Conservation (phyloP, 2,888 invertebrate species). For the Bombyx huttoni region DNA sequence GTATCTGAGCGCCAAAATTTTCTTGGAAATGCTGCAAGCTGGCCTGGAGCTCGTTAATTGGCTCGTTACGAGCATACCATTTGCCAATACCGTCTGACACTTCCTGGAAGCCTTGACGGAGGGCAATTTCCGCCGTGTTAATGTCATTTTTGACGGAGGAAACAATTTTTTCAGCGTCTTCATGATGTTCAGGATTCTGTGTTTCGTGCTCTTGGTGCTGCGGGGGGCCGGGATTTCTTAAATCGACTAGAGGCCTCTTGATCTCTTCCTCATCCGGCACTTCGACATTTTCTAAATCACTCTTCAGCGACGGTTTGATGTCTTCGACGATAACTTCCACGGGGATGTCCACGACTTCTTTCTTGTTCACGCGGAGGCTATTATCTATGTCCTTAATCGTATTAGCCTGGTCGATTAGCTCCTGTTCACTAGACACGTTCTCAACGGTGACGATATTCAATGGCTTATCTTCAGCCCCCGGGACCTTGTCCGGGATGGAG, state of each 20-base stretch:
- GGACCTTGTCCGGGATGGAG: conserved; percentile 23
- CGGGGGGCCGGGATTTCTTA: conserved; percentile 48
- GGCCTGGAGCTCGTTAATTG: conserved; percentile 28
- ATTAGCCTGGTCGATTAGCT: conserved; percentile 27
- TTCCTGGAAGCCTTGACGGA: conserved; percentile 30
- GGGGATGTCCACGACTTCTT: conserved; percentile 31
- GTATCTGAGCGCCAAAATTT: conserved; percentile 34
- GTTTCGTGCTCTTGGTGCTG: conserved; percentile 58
- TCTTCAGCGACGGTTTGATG: conserved; percentile 19
- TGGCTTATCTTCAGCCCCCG: conserved; percentile 21
- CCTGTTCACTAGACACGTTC: conserved; percentile 26
- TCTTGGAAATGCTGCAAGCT: conserved; percentile 35
- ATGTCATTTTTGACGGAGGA: conserved; percentile 33
- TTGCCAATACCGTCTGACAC: conserved; percentile 37
- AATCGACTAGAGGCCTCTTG: conserved; percentile 35
- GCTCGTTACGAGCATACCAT: conserved; percentile 30
- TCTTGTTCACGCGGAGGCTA: conserved; percentile 23
- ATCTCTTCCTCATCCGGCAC: conserved; percentile 22
- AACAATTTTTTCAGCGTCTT: conserved; percentile 26
- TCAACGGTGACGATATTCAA: conserved; percentile 18
- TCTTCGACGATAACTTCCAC: conserved; percentile 42
- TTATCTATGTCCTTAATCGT: conserved; percentile 33
- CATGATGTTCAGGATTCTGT: conserved; percentile 42
- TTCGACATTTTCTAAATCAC: conserved; percentile 19
- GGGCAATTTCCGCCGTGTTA: conserved; percentile 25